phyloP scores from a whole-genome alignment of 2,113 vertebrate genomes.

The Caranx melampygus region DNA sequence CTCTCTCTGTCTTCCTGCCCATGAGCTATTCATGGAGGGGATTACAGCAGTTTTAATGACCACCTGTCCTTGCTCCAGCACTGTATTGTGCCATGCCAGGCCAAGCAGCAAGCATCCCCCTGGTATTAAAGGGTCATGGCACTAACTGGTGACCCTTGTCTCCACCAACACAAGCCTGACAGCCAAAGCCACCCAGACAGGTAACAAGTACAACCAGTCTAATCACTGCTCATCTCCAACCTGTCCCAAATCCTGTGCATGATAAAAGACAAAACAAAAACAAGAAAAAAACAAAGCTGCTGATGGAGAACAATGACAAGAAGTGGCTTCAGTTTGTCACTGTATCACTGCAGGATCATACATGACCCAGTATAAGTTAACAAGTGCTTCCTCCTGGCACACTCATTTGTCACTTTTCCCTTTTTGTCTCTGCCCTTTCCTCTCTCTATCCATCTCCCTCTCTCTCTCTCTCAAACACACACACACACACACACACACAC shows the following conservation, averaged over 20 bases:
- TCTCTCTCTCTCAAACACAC: conserved; percentile 6
- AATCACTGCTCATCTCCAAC: conserved; percentile 15
- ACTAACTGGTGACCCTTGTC: conserved; percentile 71
- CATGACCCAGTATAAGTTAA: background rate
- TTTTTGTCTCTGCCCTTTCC: conserved; percentile 13
- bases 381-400: conserved; percentile 20
- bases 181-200: conserved; percentile 45
- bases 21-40: conserved; percentile 84
- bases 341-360: background rate
- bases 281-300: background rate
- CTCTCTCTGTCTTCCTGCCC: conserved; percentile 64
- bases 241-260: background rate
- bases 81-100: conserved; percentile 71
- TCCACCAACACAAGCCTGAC: conserved; percentile 54
- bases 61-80: conserved; percentile 83
- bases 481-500: conserved; percentile 32
- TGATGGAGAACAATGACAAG: conserved; percentile 6
- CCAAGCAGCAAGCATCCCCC: conserved; percentile 68
- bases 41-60: conserved; percentile 86
- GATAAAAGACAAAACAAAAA: background rate
- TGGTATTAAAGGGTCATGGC: conserved; percentile 66
- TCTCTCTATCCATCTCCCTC: background rate
- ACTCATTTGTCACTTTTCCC: conserved; percentile 4
- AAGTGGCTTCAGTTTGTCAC: background rate
- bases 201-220: conserved; percentile 1